Evolutionary conservation across 1,140 invertebrate species (phyloP).

Genomic region (Palaemon carinicauda): DNA sequence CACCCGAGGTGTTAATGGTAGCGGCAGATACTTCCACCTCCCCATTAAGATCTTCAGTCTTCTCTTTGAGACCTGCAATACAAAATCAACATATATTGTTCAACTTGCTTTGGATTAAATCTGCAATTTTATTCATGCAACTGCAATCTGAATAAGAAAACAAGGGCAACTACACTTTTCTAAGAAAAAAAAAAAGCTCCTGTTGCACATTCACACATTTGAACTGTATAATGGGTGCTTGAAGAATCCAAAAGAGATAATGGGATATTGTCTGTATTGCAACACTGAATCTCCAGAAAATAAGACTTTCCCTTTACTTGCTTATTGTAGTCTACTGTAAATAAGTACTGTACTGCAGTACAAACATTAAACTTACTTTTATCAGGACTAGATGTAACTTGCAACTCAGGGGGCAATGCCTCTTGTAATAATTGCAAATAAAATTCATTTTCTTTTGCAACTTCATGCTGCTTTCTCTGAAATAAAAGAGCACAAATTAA

Average conservation of each 20-base stretch:
- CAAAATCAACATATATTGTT: neutral
- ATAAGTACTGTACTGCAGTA: no score
- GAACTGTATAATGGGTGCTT: neutral
- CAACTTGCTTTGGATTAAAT: no score
- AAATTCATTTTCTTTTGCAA: conserved; percentile 95
- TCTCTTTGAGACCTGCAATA: conserved; percentile 38
- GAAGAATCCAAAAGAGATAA: neutral
- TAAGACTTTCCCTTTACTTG: no score
- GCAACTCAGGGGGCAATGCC: conserved; percentile 76
- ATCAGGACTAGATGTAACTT: conserved; percentile 53
- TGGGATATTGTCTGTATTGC: no score
- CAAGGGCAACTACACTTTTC: no score
- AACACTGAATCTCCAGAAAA: no score
- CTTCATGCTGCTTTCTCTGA: conserved; percentile 89
- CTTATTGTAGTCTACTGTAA: neutral
- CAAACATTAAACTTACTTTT: neutral
- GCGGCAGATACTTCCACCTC: conserved; percentile 46
- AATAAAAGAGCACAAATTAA: conserved; percentile 56
- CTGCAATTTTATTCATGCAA: no score
- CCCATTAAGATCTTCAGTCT: conserved; percentile 46
- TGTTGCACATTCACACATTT: no score
- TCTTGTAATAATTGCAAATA: conserved; percentile 91
- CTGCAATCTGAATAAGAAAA: no score
- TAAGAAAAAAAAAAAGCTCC: no score
- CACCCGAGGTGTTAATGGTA: conserved; percentile 46